These are phyloP conservation scores for Porites evermanni DNA, from an alignment of 92 coral and sea anemone species.

Conservation along the genomic window DNA sequence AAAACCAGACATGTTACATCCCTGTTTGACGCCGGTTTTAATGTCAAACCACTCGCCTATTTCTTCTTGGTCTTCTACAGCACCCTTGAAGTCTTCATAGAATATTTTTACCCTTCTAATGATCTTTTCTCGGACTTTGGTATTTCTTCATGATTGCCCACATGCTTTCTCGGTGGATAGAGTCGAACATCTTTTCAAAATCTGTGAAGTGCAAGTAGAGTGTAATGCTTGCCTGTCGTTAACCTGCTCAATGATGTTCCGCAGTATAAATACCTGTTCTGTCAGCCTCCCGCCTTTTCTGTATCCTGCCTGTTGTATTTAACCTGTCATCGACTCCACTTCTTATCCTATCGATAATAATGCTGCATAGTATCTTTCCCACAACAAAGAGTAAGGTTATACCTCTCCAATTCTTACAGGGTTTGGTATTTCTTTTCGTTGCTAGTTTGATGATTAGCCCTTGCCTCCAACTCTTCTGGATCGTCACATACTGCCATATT, in stretches of 20 bases:
- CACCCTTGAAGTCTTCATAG: not conserved
- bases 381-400: not conserved
- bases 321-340: not conserved
- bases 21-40: too few relatives aligned
- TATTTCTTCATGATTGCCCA: slow-evolving; percentile 45
- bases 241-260: slow-evolving; percentile 53
- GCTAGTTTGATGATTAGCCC: slow-evolving; percentile 56
- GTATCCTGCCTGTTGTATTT: slow-evolving; percentile 38
- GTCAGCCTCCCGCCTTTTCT: slow-evolving; percentile 40
- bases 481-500: slow-evolving; percentile 42
- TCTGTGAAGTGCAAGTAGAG: not conserved
- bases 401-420: slow-evolving; percentile 56
- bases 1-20: not conserved
- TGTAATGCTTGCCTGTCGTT: not conserved
- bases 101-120: not conserved
- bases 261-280: slow-evolving; percentile 31
- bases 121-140: slow-evolving; percentile 38
- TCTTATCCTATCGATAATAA: slow-evolving; percentile 6
- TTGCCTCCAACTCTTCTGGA: slow-evolving; percentile 48
- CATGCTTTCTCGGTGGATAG: slow-evolving; percentile 19
- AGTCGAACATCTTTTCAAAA: slow-evolving; percentile 56
- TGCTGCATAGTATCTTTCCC: slow-evolving; percentile 41
- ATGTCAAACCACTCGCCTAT: not conserved
- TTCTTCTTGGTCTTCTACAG: slow-evolving; percentile 33
- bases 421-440: slow-evolving; percentile 52